Conservation (phyloP, 2,113 vertebrate genomes). For the Nothocercus nigrocapillus region DNA sequence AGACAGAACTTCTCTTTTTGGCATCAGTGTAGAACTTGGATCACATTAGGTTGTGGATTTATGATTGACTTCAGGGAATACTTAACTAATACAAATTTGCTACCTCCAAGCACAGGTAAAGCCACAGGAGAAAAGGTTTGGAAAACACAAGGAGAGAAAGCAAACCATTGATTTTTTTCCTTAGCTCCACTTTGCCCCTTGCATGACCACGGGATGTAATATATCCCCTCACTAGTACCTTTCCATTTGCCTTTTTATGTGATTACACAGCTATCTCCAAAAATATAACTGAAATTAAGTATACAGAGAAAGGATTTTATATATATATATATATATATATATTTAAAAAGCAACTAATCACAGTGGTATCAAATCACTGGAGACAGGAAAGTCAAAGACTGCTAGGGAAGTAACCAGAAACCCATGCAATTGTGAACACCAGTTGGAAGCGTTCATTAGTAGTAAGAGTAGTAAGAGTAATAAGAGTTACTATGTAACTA, state of each 20-base stretch:
- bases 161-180: neutral
- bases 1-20: constrained; percentile 12
- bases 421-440: neutral
- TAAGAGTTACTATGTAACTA: neutral
- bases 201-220: neutral
- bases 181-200: neutral
- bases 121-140: neutral
- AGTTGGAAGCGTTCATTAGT: neutral
- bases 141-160: neutral
- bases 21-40: neutral
- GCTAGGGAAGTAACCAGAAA: neutral
- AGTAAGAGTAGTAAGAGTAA: too few species aligned
- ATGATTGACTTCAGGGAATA: neutral
- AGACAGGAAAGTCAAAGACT: neutral
- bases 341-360: neutral
- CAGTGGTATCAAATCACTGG: neutral
- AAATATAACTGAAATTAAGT: neutral
- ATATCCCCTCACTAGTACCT: neutral
- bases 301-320: neutral
- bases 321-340: neutral
- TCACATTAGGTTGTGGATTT: neutral
- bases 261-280: neutral
- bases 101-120: neutral
- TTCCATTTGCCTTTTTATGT: neutral
- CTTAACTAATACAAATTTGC: neutral